A percentile compares a stretch with the other conserved stretches of the same genome.
These are phyloP conservation scores for Sinocyclocheilus rhinocerous DNA, from an alignment of 2,113 vertebrate species.

Conservation along the genomic window DNA sequence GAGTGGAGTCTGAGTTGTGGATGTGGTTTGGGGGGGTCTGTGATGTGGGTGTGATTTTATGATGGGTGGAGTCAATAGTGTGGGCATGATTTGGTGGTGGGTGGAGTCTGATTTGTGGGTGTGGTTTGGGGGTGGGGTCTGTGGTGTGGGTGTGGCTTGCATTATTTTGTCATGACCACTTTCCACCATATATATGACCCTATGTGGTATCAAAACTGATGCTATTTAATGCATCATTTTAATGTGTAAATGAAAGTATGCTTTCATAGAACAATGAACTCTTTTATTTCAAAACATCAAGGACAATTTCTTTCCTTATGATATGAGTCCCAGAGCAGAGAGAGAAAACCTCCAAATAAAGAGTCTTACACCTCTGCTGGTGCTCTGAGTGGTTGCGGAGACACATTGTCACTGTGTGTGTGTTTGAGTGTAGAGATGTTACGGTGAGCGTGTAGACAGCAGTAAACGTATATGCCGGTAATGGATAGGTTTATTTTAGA, in stretches of 20 bases:
- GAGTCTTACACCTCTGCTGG: conserved; percentile 88
- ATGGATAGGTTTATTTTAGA: conserved; percentile 98
- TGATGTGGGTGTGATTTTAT: neutral
- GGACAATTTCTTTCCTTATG: neutral
- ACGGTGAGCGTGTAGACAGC: conserved; percentile 76
- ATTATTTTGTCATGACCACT: neutral
- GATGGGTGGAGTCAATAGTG: neutral
- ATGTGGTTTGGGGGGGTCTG: neutral
- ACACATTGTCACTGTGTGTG: conserved; percentile 22
- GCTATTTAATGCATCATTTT: neutral
- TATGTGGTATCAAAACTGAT: neutral
- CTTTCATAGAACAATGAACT: neutral
- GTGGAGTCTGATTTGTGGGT: neutral
- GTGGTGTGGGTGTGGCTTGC: neutral
- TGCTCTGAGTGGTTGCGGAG: conserved; percentile 42
- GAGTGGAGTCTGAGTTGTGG: neutral
- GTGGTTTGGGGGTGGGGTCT: neutral
- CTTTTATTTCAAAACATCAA: neutral
- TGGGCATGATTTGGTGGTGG: too few relatives aligned
- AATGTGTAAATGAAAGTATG: neutral
- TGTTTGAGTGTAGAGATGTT: conserved; percentile 11
- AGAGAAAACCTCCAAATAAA: conserved; percentile 82
- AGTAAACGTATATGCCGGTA: conserved; percentile 87
- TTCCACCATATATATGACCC: neutral
- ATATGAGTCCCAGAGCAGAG: conserved; percentile 52